These are phyloP conservation scores for Euzophera pinguis DNA, from an alignment of 2,888 invertebrate species.

Conservation along the genomic window DNA sequence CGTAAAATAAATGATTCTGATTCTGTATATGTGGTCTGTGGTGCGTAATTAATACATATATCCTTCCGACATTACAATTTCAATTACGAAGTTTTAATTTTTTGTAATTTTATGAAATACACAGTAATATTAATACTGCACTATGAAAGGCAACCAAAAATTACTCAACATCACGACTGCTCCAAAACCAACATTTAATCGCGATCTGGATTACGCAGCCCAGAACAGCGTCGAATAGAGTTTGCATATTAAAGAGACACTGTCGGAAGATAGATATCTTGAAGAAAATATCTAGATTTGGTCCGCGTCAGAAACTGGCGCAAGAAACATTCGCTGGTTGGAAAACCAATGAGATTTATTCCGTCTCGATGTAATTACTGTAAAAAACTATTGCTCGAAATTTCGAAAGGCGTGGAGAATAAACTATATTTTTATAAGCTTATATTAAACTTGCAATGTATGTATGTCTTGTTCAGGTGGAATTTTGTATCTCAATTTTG, in stretches of 20 bases:
- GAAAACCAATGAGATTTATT: background rate
- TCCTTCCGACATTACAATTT: no score
- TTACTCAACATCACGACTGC: background rate
- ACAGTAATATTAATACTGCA: no score
- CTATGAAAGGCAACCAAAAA: background rate
- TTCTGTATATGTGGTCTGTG: no score
- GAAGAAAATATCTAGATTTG: conserved; percentile 5
- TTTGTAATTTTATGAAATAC: no score
- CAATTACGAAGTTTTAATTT: no score
- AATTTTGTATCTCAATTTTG: no score
- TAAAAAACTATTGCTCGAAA: background rate
- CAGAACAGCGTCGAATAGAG: background rate
- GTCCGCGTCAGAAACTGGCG: background rate
- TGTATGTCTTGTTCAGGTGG: no score
- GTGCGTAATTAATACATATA: no score
- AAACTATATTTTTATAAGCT: no score
- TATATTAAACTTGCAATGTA: no score
- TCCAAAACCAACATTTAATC: conserved; percentile 1
- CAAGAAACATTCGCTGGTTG: background rate
- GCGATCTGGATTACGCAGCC: conserved; percentile 2
- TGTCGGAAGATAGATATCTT: conserved; percentile 5
- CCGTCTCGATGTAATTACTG: background rate
- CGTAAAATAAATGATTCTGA: no score
- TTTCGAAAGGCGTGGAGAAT: no score
- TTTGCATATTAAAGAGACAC: conserved; percentile 8